phyloP scores from a whole-genome alignment of 2,797 vertebrate genomes.

The Malurus leucopterus region DNA sequence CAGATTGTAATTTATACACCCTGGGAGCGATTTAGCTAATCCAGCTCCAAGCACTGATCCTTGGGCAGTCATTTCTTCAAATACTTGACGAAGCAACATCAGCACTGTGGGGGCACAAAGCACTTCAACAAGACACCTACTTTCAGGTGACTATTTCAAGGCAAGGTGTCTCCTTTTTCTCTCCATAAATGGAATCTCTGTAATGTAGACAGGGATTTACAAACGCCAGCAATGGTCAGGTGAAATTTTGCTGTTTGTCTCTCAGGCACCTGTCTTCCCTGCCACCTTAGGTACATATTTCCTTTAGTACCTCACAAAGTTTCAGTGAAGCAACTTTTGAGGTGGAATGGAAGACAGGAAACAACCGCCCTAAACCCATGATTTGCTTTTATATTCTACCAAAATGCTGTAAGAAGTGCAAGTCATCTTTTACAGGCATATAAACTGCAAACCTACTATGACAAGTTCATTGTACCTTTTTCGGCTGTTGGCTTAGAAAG shows the following conservation, averaged over 20 bases:
- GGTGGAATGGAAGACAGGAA: not conserved
- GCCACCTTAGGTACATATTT: not conserved
- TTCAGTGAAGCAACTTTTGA: not conserved
- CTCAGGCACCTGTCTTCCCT: not conserved
- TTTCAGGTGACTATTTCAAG: not conserved
- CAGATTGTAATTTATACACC: accelerated
- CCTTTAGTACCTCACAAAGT: not conserved
- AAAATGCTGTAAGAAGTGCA: not conserved
- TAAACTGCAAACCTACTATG: not conserved
- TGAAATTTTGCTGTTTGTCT: not conserved
- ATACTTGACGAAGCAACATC: not conserved
- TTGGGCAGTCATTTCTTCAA: not conserved
- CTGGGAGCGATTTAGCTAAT: not conserved
- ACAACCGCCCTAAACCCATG: not conserved
- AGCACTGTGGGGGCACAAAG: not conserved
- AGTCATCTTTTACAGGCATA: not conserved
- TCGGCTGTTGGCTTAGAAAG: not conserved
- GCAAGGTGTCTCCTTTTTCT: not conserved
- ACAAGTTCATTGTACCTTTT: not conserved
- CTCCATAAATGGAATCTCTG: not conserved
- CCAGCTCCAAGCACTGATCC: not conserved
- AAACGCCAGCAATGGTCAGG: not conserved
- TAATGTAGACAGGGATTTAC: not conserved
- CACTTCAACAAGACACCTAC: not conserved
- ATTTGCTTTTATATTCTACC: not conserved